Conservation (phyloP, 2,113 vertebrate species). For the Salvelinus fontinalis region DNA sequence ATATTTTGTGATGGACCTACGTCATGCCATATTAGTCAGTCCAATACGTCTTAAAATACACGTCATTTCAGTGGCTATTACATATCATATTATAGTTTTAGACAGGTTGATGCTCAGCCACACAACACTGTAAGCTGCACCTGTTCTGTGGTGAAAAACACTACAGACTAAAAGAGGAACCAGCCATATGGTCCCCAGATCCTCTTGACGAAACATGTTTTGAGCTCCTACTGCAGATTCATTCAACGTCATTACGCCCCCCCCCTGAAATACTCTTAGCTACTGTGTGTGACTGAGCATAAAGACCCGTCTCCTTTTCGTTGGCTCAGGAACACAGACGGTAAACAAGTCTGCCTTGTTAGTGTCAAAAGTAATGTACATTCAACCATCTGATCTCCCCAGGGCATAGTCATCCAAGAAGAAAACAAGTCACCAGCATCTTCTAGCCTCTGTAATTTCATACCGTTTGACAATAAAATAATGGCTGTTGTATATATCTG, state of each 20-base stretch:
- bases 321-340: constrained; percentile 11
- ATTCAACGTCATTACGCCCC: neutral
- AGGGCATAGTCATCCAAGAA: neutral
- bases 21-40: too few species aligned
- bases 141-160: too few species aligned
- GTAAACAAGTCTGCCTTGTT: constrained; percentile 26
- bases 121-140: too few species aligned
- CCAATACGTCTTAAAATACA: neutral
- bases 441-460: neutral
- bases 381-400: constrained; percentile 5
- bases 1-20: neutral
- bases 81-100: too few species aligned
- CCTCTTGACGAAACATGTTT: too few species aligned
- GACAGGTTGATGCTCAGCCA: too few species aligned
- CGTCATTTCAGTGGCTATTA: neutral
- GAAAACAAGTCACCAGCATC: neutral
- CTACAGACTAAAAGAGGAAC: too few species aligned
- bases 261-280: neutral
- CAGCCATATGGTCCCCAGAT: too few species aligned
- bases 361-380: too few species aligned
- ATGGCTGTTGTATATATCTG: constrained; percentile 38
- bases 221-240: too few species aligned
- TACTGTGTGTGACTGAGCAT: neutral
- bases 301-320: neutral
- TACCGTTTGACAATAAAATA: constrained; percentile 47